phyloP scores from a whole-genome alignment of 2,888 invertebrate genomes.

The Calameuta filiformis region DNA sequence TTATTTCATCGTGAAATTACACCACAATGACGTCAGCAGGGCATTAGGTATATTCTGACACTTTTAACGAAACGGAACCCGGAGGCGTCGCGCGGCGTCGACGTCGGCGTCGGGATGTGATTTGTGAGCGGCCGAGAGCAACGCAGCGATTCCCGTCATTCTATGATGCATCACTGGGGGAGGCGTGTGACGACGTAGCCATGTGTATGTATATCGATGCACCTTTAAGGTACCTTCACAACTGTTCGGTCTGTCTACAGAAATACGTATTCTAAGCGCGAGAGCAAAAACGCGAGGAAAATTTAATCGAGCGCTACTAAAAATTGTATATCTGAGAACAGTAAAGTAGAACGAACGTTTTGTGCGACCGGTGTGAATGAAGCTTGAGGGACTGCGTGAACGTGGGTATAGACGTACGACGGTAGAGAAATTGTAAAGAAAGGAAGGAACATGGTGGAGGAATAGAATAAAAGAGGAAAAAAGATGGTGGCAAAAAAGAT shows the following conservation, averaged over 20 bases:
- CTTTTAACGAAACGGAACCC: not conserved
- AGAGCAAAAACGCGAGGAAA: no score
- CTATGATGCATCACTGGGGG: slow-evolving; percentile 61
- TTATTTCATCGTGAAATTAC: not conserved
- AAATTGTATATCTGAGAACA: no score
- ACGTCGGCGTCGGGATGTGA: slow-evolving; percentile 36
- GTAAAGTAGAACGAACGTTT: not conserved
- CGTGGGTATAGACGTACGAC: not conserved
- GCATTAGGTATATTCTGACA: not conserved
- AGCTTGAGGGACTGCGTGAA: not conserved
- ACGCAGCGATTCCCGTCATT: slow-evolving; percentile 55
- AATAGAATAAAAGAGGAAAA: not conserved
- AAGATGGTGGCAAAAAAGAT: slow-evolving; percentile 15
- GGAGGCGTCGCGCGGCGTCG: slow-evolving; percentile 3
- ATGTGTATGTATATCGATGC: not conserved
- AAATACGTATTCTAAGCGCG: no score
- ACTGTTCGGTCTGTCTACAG: no score
- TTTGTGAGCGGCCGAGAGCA: slow-evolving; percentile 52
- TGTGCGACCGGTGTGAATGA: not conserved
- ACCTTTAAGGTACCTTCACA: no score
- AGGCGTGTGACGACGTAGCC: slow-evolving; percentile 55
- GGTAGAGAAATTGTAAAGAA: slow-evolving; percentile 2
- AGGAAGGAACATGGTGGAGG: slow-evolving; percentile 16
- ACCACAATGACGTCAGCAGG: not conserved
- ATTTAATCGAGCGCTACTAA: no score